phyloP scores from a whole-genome alignment of 2,888 invertebrate genomes.

The Nomada goodeniana region DNA sequence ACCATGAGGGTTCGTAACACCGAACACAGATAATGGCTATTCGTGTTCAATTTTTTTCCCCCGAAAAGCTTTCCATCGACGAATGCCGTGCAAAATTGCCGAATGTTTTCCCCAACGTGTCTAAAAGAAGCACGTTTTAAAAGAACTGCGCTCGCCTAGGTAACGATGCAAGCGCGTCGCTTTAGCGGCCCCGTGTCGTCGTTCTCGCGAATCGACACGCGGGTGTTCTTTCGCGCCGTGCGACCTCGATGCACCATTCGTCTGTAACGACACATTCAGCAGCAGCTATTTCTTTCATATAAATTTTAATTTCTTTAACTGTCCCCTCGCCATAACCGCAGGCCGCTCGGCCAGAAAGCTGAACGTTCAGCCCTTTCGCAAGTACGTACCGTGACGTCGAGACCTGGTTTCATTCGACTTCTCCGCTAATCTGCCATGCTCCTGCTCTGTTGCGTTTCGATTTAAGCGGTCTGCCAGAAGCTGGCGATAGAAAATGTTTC shows the following conservation, averaged over 20 bases:
- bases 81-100: constrained; percentile 26
- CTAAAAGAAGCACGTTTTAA: constrained; percentile 9
- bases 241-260: constrained; percentile 32
- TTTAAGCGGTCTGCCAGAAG: constrained; percentile 49
- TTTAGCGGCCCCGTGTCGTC: constrained; percentile 69
- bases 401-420: constrained; percentile 50
- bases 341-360: neutral
- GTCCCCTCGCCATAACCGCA: neutral
- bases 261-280: constrained; percentile 4
- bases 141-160: constrained; percentile 47
- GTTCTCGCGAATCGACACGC: constrained; percentile 18
- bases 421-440: neutral
- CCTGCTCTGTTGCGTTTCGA: neutral
- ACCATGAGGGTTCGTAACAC: neutral
- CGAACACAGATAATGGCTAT: constrained; percentile 7
- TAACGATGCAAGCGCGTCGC: constrained; percentile 74
- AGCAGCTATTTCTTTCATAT: neutral
- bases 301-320: neutral
- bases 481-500: constrained; percentile 21
- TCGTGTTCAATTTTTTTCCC: constrained; percentile 29
- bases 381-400: constrained; percentile 26
- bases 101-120: neutral
- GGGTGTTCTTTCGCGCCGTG: constrained; percentile 22
- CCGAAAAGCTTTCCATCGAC: neutral
- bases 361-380: constrained; percentile 9